Conservation (phyloP, 2,888 invertebrate species). For the Chymomyza fuscimana region DNA sequence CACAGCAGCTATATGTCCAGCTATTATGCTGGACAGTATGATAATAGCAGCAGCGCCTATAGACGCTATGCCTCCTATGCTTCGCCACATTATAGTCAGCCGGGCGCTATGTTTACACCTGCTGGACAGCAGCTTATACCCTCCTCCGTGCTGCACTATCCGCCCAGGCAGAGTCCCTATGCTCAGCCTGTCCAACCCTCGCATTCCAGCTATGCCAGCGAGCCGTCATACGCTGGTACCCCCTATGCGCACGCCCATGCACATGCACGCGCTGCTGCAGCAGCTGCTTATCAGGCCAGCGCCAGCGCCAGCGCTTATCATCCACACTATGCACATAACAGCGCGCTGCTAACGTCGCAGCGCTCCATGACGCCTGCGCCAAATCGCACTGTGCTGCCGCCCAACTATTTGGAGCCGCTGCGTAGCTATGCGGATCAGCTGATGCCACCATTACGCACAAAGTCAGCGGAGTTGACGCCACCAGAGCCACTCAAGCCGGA, state of each 20-base stretch:
- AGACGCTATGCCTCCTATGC: conserved; percentile 61
- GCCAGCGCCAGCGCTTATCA: conserved; percentile 13
- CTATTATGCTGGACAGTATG: conserved; percentile 42
- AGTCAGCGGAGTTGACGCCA: neutral
- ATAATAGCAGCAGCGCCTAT: conserved; percentile 23
- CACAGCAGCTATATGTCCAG: conserved; percentile 49
- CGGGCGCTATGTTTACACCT: conserved; percentile 65
- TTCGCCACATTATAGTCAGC: conserved; percentile 58
- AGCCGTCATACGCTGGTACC: neutral
- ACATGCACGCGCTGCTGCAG: conserved; percentile 15
- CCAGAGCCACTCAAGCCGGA: conserved; percentile 36
- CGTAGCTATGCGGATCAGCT: conserved; percentile 52
- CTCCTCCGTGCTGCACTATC: conserved; percentile 74
- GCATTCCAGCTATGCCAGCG: conserved; percentile 6
- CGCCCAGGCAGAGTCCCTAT: conserved; percentile 50
- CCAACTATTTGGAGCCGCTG: conserved; percentile 57
- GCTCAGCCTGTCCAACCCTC: conserved; percentile 8
- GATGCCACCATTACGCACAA: neutral
- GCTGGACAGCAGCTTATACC: conserved; percentile 73
- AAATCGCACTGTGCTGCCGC: conserved; percentile 66
- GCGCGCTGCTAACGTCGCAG: conserved; percentile 41
- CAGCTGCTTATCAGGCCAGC: conserved; percentile 42
- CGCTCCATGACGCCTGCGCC: conserved; percentile 61
- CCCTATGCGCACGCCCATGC: conserved; percentile 19
- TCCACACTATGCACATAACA: conserved; percentile 39